A percentile compares a stretch with the other conserved stretches of the same genome.
These are phyloP conservation scores for Asbolus verrucosus DNA, from an alignment of 1,140 invertebrate species.

Conservation along the genomic window DNA sequence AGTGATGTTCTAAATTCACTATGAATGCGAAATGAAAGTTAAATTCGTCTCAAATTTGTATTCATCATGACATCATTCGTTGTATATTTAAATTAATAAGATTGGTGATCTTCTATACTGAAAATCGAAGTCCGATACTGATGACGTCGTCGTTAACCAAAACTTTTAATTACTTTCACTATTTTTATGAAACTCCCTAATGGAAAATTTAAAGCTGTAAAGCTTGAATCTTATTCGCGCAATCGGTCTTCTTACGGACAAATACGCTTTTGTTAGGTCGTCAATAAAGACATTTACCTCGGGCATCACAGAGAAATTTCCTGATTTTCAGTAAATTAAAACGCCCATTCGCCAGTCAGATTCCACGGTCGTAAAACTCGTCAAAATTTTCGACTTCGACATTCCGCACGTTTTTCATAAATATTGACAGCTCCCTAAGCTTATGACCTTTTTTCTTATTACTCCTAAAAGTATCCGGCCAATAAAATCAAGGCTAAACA, in stretches of 20 bases:
- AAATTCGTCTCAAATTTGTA: constrained; percentile 50
- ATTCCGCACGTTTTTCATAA: too few relatives aligned
- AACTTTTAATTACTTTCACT: constrained; percentile 15
- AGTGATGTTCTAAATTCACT: constrained; percentile 51
- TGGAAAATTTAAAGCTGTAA: neutral
- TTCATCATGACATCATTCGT: constrained; percentile 50
- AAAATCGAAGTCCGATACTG: constrained; percentile 7
- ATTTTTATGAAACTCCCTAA: neutral
- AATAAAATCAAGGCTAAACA: too few relatives aligned
- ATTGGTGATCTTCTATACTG: neutral
- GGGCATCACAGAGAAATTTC: neutral
- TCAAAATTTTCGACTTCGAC: neutral
- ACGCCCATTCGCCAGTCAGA: neutral
- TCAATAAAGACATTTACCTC: neutral
- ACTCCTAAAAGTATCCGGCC: too few relatives aligned
- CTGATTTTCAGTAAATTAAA: constrained; percentile 2
- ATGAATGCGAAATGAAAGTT: constrained; percentile 54
- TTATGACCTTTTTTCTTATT: too few relatives aligned
- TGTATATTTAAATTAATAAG: constrained; percentile 54
- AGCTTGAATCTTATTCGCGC: constrained; percentile 3
- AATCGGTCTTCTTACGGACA: neutral
- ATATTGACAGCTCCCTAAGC: too few relatives aligned
- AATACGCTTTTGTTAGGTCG: neutral
- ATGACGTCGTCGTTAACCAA: constrained; percentile 9
- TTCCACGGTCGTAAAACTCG: too few relatives aligned